Conservation (phyloP, 2,797 vertebrate species). For the Phyllotis vaccarum region DNA sequence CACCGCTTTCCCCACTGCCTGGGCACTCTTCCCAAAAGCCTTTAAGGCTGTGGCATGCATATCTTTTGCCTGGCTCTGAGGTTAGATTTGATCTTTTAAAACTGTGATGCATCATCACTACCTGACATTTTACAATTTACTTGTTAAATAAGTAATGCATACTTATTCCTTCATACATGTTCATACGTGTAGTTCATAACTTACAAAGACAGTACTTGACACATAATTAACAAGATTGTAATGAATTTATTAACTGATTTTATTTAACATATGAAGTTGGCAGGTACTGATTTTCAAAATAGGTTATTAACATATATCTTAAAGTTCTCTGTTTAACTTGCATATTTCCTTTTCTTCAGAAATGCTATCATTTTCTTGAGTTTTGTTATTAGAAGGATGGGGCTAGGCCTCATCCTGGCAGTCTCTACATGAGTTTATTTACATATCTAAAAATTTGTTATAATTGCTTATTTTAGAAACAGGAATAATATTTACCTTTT, state of each 20-base stretch:
- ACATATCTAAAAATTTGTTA: conserved; percentile 40
- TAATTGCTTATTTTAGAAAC: conserved; percentile 48
- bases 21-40: neutral
- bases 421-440: conserved; percentile 4
- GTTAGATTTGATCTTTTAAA: neutral
- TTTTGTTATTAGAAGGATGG: conserved; percentile 49
- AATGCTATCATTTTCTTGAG: conserved; percentile 6
- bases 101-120: neutral
- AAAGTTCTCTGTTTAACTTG: conserved; percentile 13
- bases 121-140: conserved; percentile 1
- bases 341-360: neutral
- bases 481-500: neutral
- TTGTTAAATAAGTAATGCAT: conserved; percentile 18
- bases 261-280: conserved; percentile 31
- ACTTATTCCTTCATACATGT: neutral
- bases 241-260: conserved; percentile 7
- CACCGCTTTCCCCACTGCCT: neutral
- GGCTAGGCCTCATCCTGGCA: too few species aligned
- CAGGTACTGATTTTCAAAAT: conserved; percentile 20
- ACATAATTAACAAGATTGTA: neutral
- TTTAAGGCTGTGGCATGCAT: neutral
- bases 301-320: conserved; percentile 3
- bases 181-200: conserved; percentile 24
- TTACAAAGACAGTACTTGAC: neutral
- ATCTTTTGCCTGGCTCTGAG: neutral